These are phyloP conservation scores for Heterochromis multidens DNA, from an alignment of 2,113 vertebrate genomes.

Conservation along the genomic window DNA sequence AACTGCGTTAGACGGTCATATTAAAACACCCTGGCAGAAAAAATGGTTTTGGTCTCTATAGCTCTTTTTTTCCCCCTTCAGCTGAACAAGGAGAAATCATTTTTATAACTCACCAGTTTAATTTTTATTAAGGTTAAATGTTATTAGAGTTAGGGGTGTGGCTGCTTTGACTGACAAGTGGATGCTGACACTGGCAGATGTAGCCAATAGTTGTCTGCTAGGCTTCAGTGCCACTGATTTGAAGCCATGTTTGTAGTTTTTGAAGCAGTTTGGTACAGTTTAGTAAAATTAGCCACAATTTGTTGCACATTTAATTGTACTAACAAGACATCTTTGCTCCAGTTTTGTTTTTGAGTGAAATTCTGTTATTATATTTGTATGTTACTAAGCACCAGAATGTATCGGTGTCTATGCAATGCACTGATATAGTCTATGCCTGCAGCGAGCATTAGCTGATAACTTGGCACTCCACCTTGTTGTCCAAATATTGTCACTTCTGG, in stretches of 20 bases:
- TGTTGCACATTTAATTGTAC: not conserved
- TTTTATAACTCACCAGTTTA: not conserved
- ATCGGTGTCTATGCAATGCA: not conserved
- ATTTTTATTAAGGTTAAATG: not conserved
- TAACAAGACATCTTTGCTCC: not conserved
- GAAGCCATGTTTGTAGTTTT: not conserved
- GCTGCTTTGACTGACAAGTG: not conserved
- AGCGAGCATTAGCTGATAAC: not conserved
- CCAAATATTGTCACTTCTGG: not conserved
- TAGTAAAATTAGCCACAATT: not conserved
- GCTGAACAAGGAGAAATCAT: accelerated
- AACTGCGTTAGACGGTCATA: not conserved
- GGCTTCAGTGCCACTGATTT: not conserved
- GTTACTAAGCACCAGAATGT: not conserved
- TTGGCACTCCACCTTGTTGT: not conserved
- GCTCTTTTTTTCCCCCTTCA: not conserved
- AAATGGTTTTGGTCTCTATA: not conserved
- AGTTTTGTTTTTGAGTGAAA: accelerated
- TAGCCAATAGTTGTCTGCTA: not conserved
- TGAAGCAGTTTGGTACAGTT: not conserved
- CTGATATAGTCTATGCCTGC: not conserved
- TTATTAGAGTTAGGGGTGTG: not conserved
- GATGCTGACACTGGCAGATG: not conserved
- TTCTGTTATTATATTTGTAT: not conserved
- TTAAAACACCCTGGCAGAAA: not conserved